Percentiles rank a stretch among this genome's conserved stretches.
These are phyloP conservation scores for Lophochroa leadbeateri DNA, from an alignment of 2,113 vertebrate species.

Conservation along the genomic window DNA sequence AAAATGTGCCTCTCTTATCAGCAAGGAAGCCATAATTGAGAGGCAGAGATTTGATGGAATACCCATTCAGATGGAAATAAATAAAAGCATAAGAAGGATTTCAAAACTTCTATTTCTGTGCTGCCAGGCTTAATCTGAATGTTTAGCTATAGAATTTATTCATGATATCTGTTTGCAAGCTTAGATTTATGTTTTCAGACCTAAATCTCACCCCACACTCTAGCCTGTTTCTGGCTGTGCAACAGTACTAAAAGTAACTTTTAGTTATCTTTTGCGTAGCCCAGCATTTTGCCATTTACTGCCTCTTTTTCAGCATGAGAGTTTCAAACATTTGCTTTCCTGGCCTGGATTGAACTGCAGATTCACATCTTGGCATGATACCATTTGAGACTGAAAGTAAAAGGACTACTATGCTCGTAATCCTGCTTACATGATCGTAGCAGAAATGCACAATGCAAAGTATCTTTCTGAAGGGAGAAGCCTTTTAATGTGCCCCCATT, in stretches of 20 bases:
- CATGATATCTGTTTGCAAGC: not conserved
- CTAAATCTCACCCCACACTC: not conserved
- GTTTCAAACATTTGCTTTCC: not conserved
- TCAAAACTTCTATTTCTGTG: not conserved
- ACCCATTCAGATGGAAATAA: constrained; percentile 6
- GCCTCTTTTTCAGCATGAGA: not conserved
- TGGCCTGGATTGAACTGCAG: not conserved
- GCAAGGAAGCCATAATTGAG: constrained; percentile 22
- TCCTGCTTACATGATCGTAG: not conserved
- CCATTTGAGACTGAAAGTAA: not conserved
- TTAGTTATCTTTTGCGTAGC: not conserved
- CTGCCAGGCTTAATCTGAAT: not conserved
- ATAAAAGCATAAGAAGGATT: constrained; percentile 13
- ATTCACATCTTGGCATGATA: not conserved
- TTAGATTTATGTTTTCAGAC: constrained; percentile 2
- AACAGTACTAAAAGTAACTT: not conserved
- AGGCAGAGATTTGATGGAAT: constrained; percentile 19
- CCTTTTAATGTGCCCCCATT: fast-evolving
- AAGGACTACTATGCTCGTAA: not conserved
- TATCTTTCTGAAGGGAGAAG: not conserved
- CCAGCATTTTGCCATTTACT: not conserved
- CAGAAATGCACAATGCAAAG: not conserved
- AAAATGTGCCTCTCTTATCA: constrained; percentile 12
- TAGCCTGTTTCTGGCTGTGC: not conserved
- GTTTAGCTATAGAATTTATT: constrained; percentile 26